These are phyloP conservation scores for Litoditis marina DNA, from an alignment of 2,888 invertebrate species.

Conservation along the genomic window DNA sequence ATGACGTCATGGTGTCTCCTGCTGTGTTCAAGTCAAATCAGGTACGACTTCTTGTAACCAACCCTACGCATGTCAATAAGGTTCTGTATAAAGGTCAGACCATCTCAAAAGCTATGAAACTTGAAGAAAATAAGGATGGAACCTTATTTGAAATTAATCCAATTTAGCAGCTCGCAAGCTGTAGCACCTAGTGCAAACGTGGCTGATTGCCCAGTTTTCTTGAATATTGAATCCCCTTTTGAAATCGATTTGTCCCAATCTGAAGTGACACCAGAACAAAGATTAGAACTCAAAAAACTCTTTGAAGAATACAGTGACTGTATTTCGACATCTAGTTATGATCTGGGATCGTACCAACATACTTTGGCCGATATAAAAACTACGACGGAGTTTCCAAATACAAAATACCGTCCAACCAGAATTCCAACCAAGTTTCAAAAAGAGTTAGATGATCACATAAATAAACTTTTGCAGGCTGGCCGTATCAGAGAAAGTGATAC, in stretches of 20 bases:
- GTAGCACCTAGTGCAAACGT: too few relatives aligned
- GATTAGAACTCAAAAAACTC: constrained; percentile 20
- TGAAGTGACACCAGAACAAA: neutral
- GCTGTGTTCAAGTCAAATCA: neutral
- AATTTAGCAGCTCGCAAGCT: too few relatives aligned
- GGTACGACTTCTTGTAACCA: neutral
- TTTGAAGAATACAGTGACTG: constrained; percentile 21
- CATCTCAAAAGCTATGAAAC: neutral
- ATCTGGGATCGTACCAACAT: constrained; percentile 29
- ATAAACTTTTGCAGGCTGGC: constrained; percentile 23
- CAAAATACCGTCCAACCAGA: constrained; percentile 16
- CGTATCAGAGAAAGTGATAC: constrained; percentile 33
- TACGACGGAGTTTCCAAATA: constrained; percentile 25
- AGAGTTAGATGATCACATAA: constrained; percentile 37
- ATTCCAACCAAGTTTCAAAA: constrained; percentile 27
- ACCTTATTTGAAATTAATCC: too few relatives aligned
- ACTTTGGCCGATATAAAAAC: constrained; percentile 31
- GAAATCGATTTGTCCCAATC: neutral
- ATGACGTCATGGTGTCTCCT: too few relatives aligned
- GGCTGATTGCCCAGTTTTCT: too few relatives aligned
- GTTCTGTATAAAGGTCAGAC: neutral
- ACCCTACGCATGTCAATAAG: neutral
- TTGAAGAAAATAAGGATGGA: neutral
- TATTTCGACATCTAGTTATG: constrained; percentile 23
- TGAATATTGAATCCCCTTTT: too few relatives aligned